Base-by-base conservation (phyloP, 1,140 invertebrate species). In the Drosophila saltans region DNA sequence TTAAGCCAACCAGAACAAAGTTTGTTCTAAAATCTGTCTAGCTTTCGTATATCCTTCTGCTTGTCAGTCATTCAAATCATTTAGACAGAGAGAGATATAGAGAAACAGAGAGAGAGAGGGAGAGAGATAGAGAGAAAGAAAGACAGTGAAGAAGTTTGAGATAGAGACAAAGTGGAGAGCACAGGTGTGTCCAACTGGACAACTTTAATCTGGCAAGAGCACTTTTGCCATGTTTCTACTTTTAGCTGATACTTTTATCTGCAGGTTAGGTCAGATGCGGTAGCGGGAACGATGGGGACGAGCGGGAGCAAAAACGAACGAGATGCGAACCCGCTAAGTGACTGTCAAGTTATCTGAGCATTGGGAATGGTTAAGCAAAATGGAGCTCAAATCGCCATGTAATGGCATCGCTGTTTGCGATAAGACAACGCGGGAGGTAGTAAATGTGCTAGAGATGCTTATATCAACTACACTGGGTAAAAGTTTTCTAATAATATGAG, bases 341-440 rank as follows among this genome's bases (percentile, higher is more conserved):
- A 82, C 75, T 88, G 83, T 83, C 79, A 86, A 73, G 67, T 77
- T 74, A 81, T 78, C 75, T 58, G 61, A 56, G 75, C 75, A 71
- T 61, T 70, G 74, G 72, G 55, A 76, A 76, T 76, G 74, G 75
- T 75, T 61, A 82, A 76, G 45, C 60, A 67, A 78, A 74, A 74
- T 75, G 79, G 72, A 72, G 69, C 82, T 75, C 82, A 85, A 85
- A 84, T 85, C 75, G 78, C 64, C 59, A 69, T 74, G 74, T 81
- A 81, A 81, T 81, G 69, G 69, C 69, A 73, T 76, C 75, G 75
- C 45, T 26, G 45, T 66, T 76, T 66, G 73, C 67, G 73, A 77
- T 78, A 78, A 78, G 76, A 78, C 75, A 78, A 78, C 66, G 65
- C 60, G 11, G 10, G 39, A 21, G 41, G n/a, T 28, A 10, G 9